These are phyloP conservation scores for Proctacanthus coquilletti DNA, from an alignment of 1,140 invertebrate species.

Conservation along the genomic window DNA sequence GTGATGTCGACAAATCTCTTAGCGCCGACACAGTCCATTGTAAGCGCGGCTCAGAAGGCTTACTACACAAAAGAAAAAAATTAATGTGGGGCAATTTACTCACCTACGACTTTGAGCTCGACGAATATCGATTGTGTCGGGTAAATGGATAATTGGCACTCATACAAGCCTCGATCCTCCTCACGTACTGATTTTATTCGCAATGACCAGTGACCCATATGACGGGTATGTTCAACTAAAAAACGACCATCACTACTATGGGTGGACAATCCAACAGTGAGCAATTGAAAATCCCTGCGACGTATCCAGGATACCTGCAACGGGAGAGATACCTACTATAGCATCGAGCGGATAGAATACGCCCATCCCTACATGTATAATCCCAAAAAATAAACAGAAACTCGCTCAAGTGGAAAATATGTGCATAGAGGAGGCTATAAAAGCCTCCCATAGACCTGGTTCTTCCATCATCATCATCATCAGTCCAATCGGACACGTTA, in stretches of 20 bases:
- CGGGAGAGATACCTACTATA: too few species aligned
- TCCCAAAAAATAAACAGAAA: neutral
- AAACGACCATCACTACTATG: constrained; percentile 59
- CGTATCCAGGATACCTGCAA: constrained; percentile 54
- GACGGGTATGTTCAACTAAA: constrained; percentile 63
- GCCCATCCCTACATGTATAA: too few species aligned
- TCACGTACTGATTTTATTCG: constrained; percentile 53
- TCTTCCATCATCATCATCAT: too few species aligned
- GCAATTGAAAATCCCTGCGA: constrained; percentile 49
- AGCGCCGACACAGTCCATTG: too few species aligned
- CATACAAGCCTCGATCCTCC: constrained; percentile 57
- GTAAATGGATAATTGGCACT: constrained; percentile 67
- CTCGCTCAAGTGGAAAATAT: neutral
- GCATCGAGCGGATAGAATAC: too few species aligned
- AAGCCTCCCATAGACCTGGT: neutral
- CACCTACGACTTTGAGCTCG: constrained; percentile 60
- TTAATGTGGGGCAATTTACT: constrained; percentile 33
- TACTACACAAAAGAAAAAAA: too few species aligned
- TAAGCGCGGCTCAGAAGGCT: too few species aligned
- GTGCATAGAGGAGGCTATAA: neutral
- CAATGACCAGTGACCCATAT: constrained; percentile 54
- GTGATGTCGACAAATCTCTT: too few species aligned
- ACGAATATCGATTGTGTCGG: constrained; percentile 62
- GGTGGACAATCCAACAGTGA: constrained; percentile 55
- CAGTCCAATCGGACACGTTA: too few species aligned